Conservation (phyloP, 2,113 vertebrate species). For the Sialia sialis region DNA sequence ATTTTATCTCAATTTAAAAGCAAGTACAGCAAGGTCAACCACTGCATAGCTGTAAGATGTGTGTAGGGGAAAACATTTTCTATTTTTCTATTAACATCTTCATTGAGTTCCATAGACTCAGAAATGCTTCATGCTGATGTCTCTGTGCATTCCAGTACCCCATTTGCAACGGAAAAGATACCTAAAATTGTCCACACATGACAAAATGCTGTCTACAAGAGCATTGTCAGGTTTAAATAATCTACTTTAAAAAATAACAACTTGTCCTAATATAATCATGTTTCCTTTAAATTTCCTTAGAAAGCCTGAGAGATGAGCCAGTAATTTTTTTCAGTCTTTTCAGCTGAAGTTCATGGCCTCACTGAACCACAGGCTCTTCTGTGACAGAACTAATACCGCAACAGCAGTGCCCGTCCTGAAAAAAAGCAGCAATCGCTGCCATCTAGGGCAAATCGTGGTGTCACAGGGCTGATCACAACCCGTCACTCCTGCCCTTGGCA, state of each 20-base stretch:
- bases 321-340: neutral
- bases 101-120: neutral
- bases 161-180: neutral
- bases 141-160: neutral
- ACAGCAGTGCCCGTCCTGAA: accelerated
- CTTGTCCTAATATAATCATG: neutral
- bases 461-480: accelerated
- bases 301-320: neutral
- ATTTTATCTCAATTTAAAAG: neutral
- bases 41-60: neutral
- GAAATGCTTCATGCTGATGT: neutral
- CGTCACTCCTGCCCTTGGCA: accelerated
- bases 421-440: neutral
- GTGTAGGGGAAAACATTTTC: accelerated
- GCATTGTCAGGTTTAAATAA: neutral
- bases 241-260: neutral
- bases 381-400: accelerated
- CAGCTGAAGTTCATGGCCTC: neutral
- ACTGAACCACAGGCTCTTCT: neutral
- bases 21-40: neutral
- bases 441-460: neutral
- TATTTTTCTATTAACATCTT: neutral
- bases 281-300: neutral
- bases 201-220: neutral
- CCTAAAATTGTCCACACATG: neutral